Conservation (phyloP, 2,797 vertebrate genomes). For the Siniperca obscura region DNA sequence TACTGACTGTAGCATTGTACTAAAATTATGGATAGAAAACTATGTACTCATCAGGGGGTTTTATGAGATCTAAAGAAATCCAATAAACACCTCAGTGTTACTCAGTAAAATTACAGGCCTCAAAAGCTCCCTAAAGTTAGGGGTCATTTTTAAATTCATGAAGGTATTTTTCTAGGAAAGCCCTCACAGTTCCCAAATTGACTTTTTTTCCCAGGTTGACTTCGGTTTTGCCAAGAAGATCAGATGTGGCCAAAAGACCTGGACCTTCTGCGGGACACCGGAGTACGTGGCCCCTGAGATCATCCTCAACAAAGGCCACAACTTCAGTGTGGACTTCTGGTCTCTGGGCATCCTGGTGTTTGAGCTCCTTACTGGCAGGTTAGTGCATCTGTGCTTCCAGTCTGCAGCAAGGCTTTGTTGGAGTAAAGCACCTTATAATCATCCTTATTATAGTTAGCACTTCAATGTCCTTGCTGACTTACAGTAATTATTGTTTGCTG, state of each 20-base stretch:
- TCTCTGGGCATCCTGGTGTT: constrained; percentile 95
- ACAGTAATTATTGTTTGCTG: neutral
- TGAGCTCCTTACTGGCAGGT: constrained; percentile 96
- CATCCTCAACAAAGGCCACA: constrained; percentile 95
- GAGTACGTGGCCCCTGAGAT: constrained; percentile 97
- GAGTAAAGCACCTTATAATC: neutral
- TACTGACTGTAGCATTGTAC: neutral
- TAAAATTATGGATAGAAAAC: neutral
- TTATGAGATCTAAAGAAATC: neutral
- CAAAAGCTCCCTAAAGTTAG: neutral
- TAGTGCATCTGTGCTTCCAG: constrained; percentile 37
- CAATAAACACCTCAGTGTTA: neutral
- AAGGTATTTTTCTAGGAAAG: neutral
- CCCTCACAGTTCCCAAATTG: too few species aligned
- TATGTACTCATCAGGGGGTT: neutral
- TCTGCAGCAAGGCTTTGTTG: neutral
- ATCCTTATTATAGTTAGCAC: constrained; percentile 1
- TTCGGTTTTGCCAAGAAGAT: constrained; percentile 98
- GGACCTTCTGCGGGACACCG: constrained; percentile 97
- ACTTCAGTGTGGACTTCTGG: constrained; percentile 97
- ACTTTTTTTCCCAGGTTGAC: constrained; percentile 87
- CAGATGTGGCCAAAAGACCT: constrained; percentile 93
- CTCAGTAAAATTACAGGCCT: neutral
- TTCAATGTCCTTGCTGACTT: constrained; percentile 6
- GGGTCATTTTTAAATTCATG: neutral